Conservation (phyloP, 2,888 invertebrate genomes). For the Subacronicta megacephala region DNA sequence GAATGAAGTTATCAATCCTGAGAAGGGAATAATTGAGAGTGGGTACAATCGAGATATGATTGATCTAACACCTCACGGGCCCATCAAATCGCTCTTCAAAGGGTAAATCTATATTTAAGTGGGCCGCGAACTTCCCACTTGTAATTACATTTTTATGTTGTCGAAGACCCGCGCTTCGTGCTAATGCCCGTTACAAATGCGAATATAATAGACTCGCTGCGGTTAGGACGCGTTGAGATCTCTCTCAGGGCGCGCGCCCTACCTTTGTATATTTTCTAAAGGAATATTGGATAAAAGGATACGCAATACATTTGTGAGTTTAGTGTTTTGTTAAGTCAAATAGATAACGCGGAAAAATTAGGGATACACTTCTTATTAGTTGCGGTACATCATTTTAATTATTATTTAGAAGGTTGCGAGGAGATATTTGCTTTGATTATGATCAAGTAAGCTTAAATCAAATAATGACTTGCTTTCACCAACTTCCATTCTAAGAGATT, state of each 20-base stretch:
- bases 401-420: no score
- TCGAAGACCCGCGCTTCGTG: slow-evolving; percentile 66
- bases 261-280: slow-evolving; percentile 37
- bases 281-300: slow-evolving; percentile 41
- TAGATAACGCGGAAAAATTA: slow-evolving; percentile 3
- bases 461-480: no score
- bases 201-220: slow-evolving; percentile 78
- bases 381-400: no score
- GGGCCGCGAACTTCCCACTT: slow-evolving; percentile 76
- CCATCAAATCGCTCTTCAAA: slow-evolving; percentile 83
- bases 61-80: slow-evolving; percentile 83
- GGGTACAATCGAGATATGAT: slow-evolving; percentile 84
- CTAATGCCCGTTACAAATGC: slow-evolving; percentile 84
- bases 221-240: slow-evolving; percentile 62
- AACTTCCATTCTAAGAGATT: no score
- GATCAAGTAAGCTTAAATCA: no score
- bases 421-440: no score
- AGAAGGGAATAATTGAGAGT: slow-evolving; percentile 83
- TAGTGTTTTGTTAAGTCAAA: slow-evolving; percentile 23
- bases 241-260: slow-evolving; percentile 57
- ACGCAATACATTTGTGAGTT: slow-evolving; percentile 18
- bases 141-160: slow-evolving; percentile 88
- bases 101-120: slow-evolving; percentile 89
- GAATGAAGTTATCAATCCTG: slow-evolving; percentile 80
- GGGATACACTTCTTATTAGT: no score